phyloP scores from a whole-genome alignment of 1,140 invertebrate species.

The Lasioglossum baleicum region DNA sequence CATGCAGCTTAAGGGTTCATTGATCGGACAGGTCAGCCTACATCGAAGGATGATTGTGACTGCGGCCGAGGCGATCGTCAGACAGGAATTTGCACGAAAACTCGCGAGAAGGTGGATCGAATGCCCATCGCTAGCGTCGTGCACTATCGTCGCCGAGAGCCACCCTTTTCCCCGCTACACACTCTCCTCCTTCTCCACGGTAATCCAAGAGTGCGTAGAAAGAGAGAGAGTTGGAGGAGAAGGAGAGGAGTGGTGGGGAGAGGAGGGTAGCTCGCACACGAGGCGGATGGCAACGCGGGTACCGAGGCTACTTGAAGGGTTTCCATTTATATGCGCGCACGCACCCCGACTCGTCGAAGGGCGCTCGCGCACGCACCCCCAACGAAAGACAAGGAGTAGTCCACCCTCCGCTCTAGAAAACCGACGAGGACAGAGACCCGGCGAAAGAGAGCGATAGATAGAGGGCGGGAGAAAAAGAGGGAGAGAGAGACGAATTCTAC shows the following conservation, averaged over 20 bases:
- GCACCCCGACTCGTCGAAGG: constrained; percentile 53
- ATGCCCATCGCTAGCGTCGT: constrained; percentile 16
- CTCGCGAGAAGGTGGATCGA: not conserved
- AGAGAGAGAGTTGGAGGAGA: not conserved
- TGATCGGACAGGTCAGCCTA: too few relatives aligned
- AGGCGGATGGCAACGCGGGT: constrained; percentile 61
- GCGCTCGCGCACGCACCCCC: constrained; percentile 44
- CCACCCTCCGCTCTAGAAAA: not conserved
- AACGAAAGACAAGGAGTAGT: constrained; percentile 3
- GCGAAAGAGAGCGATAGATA: not conserved
- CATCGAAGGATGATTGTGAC: not conserved
- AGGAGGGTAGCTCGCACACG: constrained; percentile 55
- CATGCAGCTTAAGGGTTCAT: too few relatives aligned
- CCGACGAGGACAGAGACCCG: not conserved
- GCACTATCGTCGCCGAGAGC: constrained; percentile 25
- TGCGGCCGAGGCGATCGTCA: not conserved
- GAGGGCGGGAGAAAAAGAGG: not conserved
- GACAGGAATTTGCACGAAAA: not conserved
- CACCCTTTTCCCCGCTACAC: not conserved
- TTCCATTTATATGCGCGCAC: constrained; percentile 74
- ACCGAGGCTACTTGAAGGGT: constrained; percentile 73
- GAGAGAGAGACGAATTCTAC: constrained; percentile 9
- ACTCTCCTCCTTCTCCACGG: constrained; percentile 40
- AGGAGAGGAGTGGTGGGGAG: too few relatives aligned
- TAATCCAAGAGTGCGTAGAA: constrained; percentile 68